Conservation (phyloP, 2,888 invertebrate genomes). For the Heliconius sara region DNA sequence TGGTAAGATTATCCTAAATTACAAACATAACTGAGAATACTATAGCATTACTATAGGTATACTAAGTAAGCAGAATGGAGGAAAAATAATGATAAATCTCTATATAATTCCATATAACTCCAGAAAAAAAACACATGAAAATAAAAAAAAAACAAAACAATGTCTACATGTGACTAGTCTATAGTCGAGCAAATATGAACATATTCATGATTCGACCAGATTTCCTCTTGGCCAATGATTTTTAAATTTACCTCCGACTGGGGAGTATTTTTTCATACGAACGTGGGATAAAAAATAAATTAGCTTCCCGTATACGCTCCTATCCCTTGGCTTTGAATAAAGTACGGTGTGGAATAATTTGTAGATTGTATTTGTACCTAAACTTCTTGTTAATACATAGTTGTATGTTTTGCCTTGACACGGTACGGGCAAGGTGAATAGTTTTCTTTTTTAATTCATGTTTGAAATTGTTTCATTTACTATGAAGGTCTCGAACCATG, state of each 20-base stretch:
- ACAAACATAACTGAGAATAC: too few relatives aligned
- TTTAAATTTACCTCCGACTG: constrained; percentile 53
- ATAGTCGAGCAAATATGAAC: constrained; percentile 47
- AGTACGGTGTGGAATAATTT: constrained; percentile 50
- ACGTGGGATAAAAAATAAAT: constrained; percentile 55
- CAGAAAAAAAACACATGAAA: too few relatives aligned
- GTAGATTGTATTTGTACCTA: constrained; percentile 11
- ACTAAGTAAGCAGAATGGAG: too few relatives aligned
- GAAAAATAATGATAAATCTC: too few relatives aligned
- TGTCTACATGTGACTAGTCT: constrained; percentile 27
- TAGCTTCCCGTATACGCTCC: constrained; percentile 51
- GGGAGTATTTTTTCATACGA: constrained; percentile 52
- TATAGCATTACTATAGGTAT: too few relatives aligned
- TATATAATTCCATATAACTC: too few relatives aligned
- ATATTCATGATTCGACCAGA: constrained; percentile 53
- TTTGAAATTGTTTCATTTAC: background rate
- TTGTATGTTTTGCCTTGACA: background rate
- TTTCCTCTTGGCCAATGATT: constrained; percentile 52
- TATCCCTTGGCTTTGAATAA: constrained; percentile 50
- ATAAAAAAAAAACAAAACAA: background rate
- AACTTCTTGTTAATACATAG: constrained; percentile 7
- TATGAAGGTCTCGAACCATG: background rate
- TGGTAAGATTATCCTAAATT: too few relatives aligned
- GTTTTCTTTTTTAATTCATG: background rate
- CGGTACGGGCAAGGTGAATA: background rate